Conservation (phyloP, 2,797 vertebrate genomes). For the Spinibarbus caldwelli region DNA sequence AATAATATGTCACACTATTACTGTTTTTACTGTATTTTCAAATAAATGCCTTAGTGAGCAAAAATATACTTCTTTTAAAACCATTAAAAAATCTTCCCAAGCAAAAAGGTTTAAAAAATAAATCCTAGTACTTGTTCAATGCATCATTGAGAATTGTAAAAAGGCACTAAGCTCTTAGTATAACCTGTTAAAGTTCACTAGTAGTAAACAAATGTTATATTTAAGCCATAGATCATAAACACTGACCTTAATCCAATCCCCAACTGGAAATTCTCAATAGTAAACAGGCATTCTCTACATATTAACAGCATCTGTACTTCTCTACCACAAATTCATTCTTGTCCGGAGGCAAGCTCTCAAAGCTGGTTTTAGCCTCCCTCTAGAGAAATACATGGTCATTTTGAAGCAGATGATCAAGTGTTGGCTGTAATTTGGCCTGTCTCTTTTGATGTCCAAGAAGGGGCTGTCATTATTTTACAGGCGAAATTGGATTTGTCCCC, state of each 20-base stretch:
- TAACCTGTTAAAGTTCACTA: background rate
- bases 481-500: slow-evolving; percentile 72
- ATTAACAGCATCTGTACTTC: slow-evolving; percentile 26
- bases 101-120: background rate
- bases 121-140: too few species aligned
- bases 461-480: slow-evolving; percentile 60
- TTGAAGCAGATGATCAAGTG: slow-evolving; percentile 43
- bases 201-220: background rate
- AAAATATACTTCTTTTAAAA: too few species aligned
- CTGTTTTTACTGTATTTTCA: background rate
- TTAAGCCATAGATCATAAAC: background rate
- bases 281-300: background rate
- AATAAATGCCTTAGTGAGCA: too few species aligned
- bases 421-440: slow-evolving; percentile 60
- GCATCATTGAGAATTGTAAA: background rate
- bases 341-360: slow-evolving; percentile 29
- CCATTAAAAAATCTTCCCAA: too few species aligned
- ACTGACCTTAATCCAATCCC: background rate
- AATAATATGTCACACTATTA: too few species aligned
- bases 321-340: background rate
- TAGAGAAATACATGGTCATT: slow-evolving; percentile 35
- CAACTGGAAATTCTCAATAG: background rate
- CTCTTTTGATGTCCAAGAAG: slow-evolving; percentile 45
- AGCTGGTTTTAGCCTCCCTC: slow-evolving; percentile 15
- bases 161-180: background rate